Evolutionary conservation across 2,888 invertebrate genomes (phyloP).

Genomic region (Melanchra persicariae): DNA sequence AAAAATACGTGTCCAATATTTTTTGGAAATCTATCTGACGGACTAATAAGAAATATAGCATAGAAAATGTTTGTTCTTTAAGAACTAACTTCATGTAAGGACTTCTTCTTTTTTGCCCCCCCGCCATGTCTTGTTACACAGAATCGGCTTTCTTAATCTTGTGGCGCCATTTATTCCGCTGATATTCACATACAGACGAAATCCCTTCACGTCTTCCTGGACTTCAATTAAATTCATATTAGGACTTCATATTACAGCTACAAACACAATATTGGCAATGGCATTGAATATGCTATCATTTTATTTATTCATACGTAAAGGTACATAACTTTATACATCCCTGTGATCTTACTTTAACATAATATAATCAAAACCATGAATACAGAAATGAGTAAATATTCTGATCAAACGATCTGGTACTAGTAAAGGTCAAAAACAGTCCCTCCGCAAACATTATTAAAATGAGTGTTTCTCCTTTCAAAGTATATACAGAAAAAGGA

Average conservation of each 20-base stretch:
- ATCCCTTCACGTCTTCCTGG: too few relatives aligned
- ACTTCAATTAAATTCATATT: too few relatives aligned
- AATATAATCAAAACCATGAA: slow-evolving; percentile 7
- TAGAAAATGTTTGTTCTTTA: too few relatives aligned
- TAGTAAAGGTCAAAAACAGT: slow-evolving; percentile 22
- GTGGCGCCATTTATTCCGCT: too few relatives aligned
- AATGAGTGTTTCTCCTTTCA: slow-evolving; percentile 39
- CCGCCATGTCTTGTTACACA: too few relatives aligned
- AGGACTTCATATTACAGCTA: neutral
- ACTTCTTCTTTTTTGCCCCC: too few relatives aligned
- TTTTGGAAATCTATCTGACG: too few relatives aligned
- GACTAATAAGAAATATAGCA: too few relatives aligned
- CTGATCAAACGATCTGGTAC: slow-evolving; percentile 20
- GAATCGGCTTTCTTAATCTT: too few relatives aligned
- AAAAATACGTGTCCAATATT: too few relatives aligned
- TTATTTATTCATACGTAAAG: neutral
- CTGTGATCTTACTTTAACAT: neutral
- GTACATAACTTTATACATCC: neutral
- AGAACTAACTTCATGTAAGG: too few relatives aligned
- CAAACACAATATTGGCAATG: neutral
- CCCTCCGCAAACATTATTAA: slow-evolving; percentile 51
- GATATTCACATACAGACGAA: too few relatives aligned
- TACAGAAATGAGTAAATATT: slow-evolving; percentile 21
- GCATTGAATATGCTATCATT: neutral
- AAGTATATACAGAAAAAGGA: slow-evolving; percentile 32